phyloP scores from a whole-genome alignment of 2,113 vertebrate species.

The Centropristis striata region DNA sequence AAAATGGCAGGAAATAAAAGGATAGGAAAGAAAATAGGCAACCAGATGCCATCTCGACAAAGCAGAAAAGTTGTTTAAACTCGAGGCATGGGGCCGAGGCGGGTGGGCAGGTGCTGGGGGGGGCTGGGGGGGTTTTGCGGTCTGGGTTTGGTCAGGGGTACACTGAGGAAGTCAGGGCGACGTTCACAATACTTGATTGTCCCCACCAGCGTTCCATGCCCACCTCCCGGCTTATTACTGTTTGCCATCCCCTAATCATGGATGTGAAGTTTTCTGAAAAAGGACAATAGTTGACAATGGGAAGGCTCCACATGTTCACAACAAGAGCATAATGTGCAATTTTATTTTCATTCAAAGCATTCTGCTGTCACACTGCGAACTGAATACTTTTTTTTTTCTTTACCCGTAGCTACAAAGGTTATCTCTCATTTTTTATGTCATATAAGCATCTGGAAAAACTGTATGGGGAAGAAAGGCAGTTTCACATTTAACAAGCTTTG shows the following conservation, averaged over 20 bases:
- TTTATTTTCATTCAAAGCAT: conserved; percentile 68
- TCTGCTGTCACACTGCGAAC: conserved; percentile 65
- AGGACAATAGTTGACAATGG: conserved; percentile 54
- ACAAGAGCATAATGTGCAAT: conserved; percentile 68
- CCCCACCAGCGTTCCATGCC: conserved; percentile 45
- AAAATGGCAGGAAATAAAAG: conserved; percentile 84
- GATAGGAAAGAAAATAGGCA: conserved; percentile 86
- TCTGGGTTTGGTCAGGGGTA: conserved; percentile 43
- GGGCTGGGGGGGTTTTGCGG: not conserved
- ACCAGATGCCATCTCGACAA: conserved; percentile 86
- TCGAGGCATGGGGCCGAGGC: conserved; percentile 59
- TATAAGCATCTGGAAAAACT: conserved; percentile 43
- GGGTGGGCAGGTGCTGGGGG: not conserved
- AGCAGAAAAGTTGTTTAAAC: conserved; percentile 86
- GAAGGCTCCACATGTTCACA: conserved; percentile 62
- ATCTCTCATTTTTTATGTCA: conserved; percentile 39
- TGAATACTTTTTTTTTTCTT: conserved; percentile 24
- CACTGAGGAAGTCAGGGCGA: conserved; percentile 48
- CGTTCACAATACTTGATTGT: conserved; percentile 66
- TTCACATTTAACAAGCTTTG: conserved; percentile 47
- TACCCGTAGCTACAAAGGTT: conserved; percentile 26
- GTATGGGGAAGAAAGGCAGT: conserved; percentile 27
- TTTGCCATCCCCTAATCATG: conserved; percentile 67
- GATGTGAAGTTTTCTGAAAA: conserved; percentile 47
- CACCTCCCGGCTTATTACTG: conserved; percentile 61